Conservation (phyloP, 2,888 invertebrate genomes). For the Cheilosia scutellata region DNA sequence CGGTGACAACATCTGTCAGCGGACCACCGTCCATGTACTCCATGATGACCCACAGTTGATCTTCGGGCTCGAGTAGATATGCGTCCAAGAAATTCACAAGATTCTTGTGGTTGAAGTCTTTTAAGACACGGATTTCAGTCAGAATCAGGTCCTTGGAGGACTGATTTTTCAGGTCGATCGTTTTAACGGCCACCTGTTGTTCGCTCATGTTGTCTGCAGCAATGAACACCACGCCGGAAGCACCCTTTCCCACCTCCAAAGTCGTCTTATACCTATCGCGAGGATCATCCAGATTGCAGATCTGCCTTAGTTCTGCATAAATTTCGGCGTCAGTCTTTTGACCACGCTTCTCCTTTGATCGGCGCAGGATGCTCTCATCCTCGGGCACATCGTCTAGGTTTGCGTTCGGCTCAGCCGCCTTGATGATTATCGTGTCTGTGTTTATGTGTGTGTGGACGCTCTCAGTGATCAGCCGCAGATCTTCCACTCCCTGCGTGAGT, state of each 20-base stretch:
- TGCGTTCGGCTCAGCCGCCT: conserved; percentile 81
- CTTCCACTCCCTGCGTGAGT: conserved; percentile 83
- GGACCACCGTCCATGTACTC: conserved; percentile 97
- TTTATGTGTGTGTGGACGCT: conserved; percentile 78
- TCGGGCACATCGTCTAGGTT: conserved; percentile 82
- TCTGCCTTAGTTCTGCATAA: conserved; percentile 90
- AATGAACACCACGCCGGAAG: conserved; percentile 96
- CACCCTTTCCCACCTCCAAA: conserved; percentile 95
- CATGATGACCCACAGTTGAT: conserved; percentile 98
- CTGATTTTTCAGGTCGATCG: conserved; percentile 97
- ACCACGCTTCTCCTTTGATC: conserved; percentile 82
- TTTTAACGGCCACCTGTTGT: conserved; percentile 96
- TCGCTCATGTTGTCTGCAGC: conserved; percentile 91
- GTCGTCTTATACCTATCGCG: conserved; percentile 91
- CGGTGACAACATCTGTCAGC: conserved; percentile 98
- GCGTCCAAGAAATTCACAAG: conserved; percentile 97
- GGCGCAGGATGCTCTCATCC: conserved; percentile 83
- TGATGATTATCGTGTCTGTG: conserved; percentile 83
- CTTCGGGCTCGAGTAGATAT: conserved; percentile 94
- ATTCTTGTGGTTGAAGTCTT: conserved; percentile 96
- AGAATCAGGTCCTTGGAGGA: conserved; percentile 97
- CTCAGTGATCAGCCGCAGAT: conserved; percentile 81
- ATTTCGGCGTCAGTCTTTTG: conserved; percentile 85
- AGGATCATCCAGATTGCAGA: conserved; percentile 94
- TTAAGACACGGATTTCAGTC: conserved; percentile 96